Evolutionary conservation across 2,113 vertebrate genomes (phyloP).

Genomic region (Toxostoma redivivum): DNA sequence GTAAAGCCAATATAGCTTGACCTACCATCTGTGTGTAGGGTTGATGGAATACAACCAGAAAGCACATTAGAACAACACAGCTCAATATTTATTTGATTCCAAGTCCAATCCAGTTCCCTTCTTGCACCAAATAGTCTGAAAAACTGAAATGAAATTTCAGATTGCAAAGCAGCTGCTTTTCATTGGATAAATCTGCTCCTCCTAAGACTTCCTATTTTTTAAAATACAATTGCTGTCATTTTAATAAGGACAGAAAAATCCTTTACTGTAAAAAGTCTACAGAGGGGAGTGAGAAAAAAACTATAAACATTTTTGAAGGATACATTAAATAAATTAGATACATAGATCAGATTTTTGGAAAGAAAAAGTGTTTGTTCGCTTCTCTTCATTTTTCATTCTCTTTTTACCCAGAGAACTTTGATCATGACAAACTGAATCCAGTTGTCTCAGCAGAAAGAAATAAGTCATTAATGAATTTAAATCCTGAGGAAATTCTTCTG

Average conservation of each 20-base stretch:
- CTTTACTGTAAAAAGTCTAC: not conserved
- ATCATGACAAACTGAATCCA: not conserved
- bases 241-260: not conserved
- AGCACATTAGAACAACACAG: not conserved
- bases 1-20: not conserved
- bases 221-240: not conserved
- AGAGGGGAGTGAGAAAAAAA: not conserved
- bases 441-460: not conserved
- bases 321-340: not conserved
- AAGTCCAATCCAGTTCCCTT: not conserved
- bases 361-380: not conserved
- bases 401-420: not conserved
- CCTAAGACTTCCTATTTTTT: not conserved
- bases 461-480: not conserved
- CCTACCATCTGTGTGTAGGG: not conserved
- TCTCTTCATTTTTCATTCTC: not conserved
- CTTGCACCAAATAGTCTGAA: not conserved
- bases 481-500: not conserved
- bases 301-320: not conserved
- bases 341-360: not conserved
- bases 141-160: not conserved
- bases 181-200: not conserved
- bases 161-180: not conserved
- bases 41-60: not conserved
- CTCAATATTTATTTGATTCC: slow-evolving; percentile 39